Conservation (phyloP, 64 coral and sea anemone genomes). For the Pocillopora verrucosa region DNA sequence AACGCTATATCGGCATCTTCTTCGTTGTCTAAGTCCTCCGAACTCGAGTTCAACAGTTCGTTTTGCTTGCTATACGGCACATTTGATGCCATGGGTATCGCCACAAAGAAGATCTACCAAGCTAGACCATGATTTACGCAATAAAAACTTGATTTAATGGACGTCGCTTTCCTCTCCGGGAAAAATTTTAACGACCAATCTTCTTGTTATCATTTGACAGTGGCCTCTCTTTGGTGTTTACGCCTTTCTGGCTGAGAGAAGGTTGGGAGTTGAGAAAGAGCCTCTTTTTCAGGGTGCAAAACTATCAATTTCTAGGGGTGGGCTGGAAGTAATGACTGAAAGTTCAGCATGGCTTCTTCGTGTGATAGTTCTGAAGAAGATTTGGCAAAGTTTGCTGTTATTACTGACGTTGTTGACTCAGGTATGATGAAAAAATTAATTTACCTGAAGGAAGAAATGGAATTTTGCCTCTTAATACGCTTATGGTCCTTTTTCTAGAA, state of each 20-base stretch:
- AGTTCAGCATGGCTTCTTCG: constrained; percentile 49
- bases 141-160: not conserved
- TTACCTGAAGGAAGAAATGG: not conserved
- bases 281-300: not conserved
- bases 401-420: constrained; percentile 32
- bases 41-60: constrained; percentile 20
- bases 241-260: not conserved
- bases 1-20: constrained; percentile 29
- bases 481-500: not conserved
- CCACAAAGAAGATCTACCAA: not conserved
- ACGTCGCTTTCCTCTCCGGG: not conserved
- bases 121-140: constrained; percentile 1
- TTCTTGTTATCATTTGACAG: constrained; percentile 6
- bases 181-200: not conserved
- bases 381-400: constrained; percentile 34
- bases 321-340: not conserved
- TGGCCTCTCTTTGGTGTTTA: constrained; percentile 3
- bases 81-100: not conserved
- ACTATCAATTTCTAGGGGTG: not conserved
- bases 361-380: constrained; percentile 37
- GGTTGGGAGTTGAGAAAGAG: not conserved
- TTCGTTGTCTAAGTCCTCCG: not conserved
- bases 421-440: constrained; percentile 1
- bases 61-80: not conserved
- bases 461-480: not conserved